phyloP scores from a whole-genome alignment of 2,888 invertebrate genomes.

The Nebria brevicollis region DNA sequence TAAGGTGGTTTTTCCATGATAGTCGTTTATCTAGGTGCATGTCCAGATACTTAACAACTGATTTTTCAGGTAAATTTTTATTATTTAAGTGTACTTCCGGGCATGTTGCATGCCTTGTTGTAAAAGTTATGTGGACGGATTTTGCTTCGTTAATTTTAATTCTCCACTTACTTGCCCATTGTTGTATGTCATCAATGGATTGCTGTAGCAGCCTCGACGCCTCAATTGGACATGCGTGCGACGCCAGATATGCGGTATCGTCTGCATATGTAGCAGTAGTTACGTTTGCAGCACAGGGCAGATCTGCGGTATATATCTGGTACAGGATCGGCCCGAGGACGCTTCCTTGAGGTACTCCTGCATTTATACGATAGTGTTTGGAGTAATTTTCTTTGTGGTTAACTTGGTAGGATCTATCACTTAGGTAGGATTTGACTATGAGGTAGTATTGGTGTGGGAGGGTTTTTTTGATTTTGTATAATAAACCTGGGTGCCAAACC shows the following conservation, averaged over 20 bases:
- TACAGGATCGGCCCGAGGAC: constrained; percentile 15
- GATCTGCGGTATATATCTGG: constrained; percentile 7
- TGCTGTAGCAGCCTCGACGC: no score
- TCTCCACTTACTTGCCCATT: no score
- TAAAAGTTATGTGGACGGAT: neutral
- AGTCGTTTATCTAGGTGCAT: neutral
- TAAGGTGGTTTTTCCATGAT: neutral
- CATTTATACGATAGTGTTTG: constrained; percentile 9
- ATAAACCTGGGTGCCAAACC: constrained; percentile 43
- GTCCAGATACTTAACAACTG: neutral
- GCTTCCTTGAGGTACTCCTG: constrained; percentile 25
- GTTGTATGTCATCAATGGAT: no score
- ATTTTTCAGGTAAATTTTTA: neutral
- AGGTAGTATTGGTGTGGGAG: constrained; percentile 27
- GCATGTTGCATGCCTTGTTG: neutral
- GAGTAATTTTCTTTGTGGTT: constrained; percentile 22
- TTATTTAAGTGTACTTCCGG: neutral
- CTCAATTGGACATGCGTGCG: neutral
- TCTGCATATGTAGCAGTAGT: constrained; percentile 3
- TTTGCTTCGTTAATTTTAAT: neutral
- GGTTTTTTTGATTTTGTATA: constrained; percentile 35
- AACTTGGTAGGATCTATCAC: constrained; percentile 44
- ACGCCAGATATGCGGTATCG: constrained; percentile 6
- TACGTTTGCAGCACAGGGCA: neutral
- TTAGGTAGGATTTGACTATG: constrained; percentile 31